Conservation (phyloP, 2,797 vertebrate genomes). For the Naso thynnoides region DNA sequence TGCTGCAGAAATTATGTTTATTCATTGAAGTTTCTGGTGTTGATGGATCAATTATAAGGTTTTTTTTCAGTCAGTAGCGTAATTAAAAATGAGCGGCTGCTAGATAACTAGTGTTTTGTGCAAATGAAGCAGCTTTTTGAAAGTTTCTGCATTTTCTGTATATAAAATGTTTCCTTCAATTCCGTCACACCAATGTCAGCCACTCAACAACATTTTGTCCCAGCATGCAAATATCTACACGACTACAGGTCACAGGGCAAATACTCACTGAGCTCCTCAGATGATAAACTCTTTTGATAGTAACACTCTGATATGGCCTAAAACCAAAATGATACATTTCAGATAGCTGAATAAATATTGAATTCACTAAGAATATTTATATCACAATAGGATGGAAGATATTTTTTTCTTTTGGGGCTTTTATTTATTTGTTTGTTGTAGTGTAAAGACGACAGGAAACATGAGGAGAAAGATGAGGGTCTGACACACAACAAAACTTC, state of each 20-base stretch:
- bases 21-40: neutral
- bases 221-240: neutral
- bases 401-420: no score
- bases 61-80: neutral
- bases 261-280: neutral
- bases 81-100: neutral
- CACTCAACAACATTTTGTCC: neutral
- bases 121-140: neutral
- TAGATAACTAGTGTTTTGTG: neutral
- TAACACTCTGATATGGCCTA: neutral
- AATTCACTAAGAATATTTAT: neutral
- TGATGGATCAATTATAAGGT: neutral
- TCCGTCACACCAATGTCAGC: neutral
- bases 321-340: no score
- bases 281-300: neutral
- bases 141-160: neutral
- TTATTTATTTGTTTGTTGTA: no score
- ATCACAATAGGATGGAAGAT: no score
- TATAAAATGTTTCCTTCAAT: neutral
- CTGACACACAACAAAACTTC: no score
- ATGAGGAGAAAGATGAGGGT: no score
- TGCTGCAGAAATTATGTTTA: neutral
- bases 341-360: neutral
- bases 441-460: no score
- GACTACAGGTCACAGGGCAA: neutral